Percentiles rank a stretch among this genome's conserved stretches.
These are phyloP conservation scores for Euzophera pinguis DNA, from an alignment of 2,888 invertebrate species.

Conservation along the genomic window DNA sequence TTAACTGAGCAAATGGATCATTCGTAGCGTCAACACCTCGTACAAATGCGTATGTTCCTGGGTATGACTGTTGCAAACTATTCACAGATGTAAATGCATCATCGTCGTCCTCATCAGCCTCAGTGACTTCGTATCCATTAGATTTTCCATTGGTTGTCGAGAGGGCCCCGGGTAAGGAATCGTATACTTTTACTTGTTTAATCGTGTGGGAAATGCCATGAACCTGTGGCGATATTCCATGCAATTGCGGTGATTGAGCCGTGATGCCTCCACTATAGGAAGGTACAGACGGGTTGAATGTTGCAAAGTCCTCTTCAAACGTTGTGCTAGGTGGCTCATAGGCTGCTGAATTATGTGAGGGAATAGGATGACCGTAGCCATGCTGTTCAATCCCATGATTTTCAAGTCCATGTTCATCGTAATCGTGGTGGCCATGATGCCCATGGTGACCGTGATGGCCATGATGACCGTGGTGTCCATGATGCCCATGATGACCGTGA, in stretches of 20 bases:
- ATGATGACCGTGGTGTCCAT: slow-evolving; percentile 36
- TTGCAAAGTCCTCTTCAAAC: slow-evolving; percentile 51
- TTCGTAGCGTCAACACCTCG: slow-evolving; percentile 43
- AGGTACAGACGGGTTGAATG: slow-evolving; percentile 41
- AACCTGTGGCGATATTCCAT: slow-evolving; percentile 40
- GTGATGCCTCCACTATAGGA: slow-evolving; percentile 36
- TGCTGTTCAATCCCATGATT: slow-evolving; percentile 25
- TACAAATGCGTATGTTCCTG: slow-evolving; percentile 53
- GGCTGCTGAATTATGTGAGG: slow-evolving; percentile 42
- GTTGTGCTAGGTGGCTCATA: slow-evolving; percentile 49
- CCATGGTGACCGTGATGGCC: slow-evolving; percentile 37
- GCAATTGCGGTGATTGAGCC: slow-evolving; percentile 37
- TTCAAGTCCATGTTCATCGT: slow-evolving; percentile 16
- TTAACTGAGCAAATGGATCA: slow-evolving; percentile 45
- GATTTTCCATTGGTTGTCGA: slow-evolving; percentile 30
- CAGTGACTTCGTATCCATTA: slow-evolving; percentile 67
- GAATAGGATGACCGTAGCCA: slow-evolving; percentile 31
- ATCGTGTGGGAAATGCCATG: slow-evolving; percentile 58
- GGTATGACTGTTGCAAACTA: slow-evolving; percentile 51
- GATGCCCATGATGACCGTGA: slow-evolving; percentile 28
- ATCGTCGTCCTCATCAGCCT: slow-evolving; percentile 59
- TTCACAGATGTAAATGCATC: slow-evolving; percentile 56
- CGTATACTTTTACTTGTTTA: slow-evolving; percentile 66
- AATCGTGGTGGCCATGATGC: slow-evolving; percentile 35
- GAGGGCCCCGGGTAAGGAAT: slow-evolving; percentile 53